Percentiles rank a stretch among this genome's conserved stretches.
phyloP scores from a whole-genome alignment of 2,113 vertebrate species.

The Tragelaphus strepsiceros region DNA sequence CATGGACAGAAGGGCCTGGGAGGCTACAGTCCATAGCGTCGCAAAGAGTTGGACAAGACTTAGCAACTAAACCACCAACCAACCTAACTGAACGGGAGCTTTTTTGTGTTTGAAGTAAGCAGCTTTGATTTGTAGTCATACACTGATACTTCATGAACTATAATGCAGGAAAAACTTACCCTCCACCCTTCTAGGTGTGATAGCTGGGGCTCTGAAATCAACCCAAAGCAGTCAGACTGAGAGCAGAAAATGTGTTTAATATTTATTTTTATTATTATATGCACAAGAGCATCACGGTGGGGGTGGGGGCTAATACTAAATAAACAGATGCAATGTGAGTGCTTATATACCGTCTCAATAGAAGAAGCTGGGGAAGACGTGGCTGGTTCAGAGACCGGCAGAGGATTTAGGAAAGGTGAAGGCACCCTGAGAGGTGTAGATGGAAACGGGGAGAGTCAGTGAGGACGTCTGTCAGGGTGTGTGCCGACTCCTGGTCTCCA shows the following conservation, averaged over 20 bases:
- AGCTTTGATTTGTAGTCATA: neutral
- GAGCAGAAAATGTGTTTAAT: neutral
- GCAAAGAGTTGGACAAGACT: neutral
- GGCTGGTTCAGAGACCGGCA: neutral
- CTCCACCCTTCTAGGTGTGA: neutral
- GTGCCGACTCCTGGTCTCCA: neutral
- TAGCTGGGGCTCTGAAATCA: neutral
- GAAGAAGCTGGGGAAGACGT: fast-evolving
- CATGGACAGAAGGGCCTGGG: neutral
- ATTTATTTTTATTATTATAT: neutral
- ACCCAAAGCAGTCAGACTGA: neutral
- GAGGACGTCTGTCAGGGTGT: neutral
- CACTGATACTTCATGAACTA: neutral
- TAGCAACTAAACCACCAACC: neutral
- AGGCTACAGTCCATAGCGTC: neutral
- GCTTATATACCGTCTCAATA: fast-evolving
- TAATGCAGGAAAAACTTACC: too few relatives aligned
- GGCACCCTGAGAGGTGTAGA: fast-evolving
- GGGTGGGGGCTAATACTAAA: neutral
- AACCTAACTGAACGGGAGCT: neutral
- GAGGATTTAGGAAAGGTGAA: neutral
- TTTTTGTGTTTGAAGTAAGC: neutral
- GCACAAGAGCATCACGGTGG: neutral
- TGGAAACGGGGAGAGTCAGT: fast-evolving
- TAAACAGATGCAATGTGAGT: neutral